Conservation (phyloP, 2,113 vertebrate species). For the Zosterops borbonicus region DNA sequence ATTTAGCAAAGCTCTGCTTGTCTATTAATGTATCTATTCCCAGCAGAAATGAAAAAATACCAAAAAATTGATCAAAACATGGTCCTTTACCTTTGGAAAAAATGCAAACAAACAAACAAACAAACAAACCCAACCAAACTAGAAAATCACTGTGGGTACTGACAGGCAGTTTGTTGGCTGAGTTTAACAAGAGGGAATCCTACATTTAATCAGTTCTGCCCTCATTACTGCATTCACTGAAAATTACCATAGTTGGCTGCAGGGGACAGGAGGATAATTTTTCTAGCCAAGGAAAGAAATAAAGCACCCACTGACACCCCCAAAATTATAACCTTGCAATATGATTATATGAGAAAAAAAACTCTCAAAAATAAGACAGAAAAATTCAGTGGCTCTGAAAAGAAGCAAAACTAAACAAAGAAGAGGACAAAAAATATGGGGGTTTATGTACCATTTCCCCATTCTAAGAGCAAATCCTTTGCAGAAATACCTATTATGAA, state of each 20-base stretch:
- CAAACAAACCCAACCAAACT: not conserved
- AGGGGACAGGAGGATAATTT: conserved; percentile 61
- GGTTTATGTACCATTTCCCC: not conserved
- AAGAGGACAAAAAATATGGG: not conserved
- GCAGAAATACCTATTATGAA: conserved; percentile 4
- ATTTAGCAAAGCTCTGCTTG: not conserved
- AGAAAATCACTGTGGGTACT: not conserved
- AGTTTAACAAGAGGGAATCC: conserved; percentile 17
- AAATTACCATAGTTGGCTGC: conserved; percentile 64
- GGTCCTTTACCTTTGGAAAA: not conserved
- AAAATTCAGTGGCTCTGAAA: not conserved
- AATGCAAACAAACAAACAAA: too few species aligned
- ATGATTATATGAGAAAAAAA: not conserved
- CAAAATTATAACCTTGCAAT: not conserved
- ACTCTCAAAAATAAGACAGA: not conserved
- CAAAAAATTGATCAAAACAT: not conserved
- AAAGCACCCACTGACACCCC: not conserved
- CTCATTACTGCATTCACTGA: conserved; percentile 45
- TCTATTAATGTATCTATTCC: not conserved
- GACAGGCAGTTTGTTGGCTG: conserved; percentile 25
- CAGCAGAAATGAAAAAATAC: not conserved
- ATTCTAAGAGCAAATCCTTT: not conserved
- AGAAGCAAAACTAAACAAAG: not conserved
- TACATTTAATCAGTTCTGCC: conserved; percentile 60
- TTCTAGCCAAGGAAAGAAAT: conserved; percentile 53